Percentiles rank a stretch among this genome's conserved stretches.
These are phyloP conservation scores for Cardiocondyla obscurior DNA, from an alignment of 1,140 invertebrate genomes.

Conservation along the genomic window DNA sequence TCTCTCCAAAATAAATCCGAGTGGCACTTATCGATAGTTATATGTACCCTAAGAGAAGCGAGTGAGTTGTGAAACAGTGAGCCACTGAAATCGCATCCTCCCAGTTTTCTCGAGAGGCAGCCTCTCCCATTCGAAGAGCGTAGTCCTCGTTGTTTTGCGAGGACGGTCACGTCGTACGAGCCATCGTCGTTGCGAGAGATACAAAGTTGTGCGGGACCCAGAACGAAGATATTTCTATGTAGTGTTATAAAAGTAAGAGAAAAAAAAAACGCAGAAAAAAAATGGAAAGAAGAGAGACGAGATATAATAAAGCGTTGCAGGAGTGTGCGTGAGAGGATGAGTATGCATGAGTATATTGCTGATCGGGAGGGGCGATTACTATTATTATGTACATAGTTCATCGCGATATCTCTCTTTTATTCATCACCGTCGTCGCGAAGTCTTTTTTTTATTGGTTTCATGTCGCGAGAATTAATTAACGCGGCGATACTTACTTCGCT, in stretches of 20 bases:
- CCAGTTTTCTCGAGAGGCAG: constrained; percentile 3
- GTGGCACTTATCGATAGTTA: not conserved
- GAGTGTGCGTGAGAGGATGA: constrained; percentile 38
- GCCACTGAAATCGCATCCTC: constrained; percentile 17
- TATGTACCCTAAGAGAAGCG: not conserved
- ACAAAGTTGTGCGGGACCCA: constrained; percentile 73
- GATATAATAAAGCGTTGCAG: constrained; percentile 41
- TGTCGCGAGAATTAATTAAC: not conserved
- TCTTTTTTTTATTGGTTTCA: not conserved
- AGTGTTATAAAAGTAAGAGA: constrained; percentile 65
- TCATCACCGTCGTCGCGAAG: not conserved
- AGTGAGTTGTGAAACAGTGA: not conserved
- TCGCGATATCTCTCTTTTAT: constrained; percentile 1
- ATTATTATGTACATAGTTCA: constrained; percentile 50
- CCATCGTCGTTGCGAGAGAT: constrained; percentile 68
- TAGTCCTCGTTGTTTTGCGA: constrained; percentile 43
- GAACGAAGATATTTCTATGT: constrained; percentile 74
- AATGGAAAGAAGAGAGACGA: not conserved
- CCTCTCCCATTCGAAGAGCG: constrained; percentile 32
- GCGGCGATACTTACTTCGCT: no score
- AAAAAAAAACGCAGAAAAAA: constrained; percentile 18
- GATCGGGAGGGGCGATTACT: not conserved
- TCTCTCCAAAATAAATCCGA: not conserved
- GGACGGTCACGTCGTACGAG: constrained; percentile 66
- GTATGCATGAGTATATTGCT: constrained; percentile 44